These are phyloP conservation scores for Cerceris ruficornis DNA, from an alignment of 2,888 invertebrate genomes.

Conservation along the genomic window DNA sequence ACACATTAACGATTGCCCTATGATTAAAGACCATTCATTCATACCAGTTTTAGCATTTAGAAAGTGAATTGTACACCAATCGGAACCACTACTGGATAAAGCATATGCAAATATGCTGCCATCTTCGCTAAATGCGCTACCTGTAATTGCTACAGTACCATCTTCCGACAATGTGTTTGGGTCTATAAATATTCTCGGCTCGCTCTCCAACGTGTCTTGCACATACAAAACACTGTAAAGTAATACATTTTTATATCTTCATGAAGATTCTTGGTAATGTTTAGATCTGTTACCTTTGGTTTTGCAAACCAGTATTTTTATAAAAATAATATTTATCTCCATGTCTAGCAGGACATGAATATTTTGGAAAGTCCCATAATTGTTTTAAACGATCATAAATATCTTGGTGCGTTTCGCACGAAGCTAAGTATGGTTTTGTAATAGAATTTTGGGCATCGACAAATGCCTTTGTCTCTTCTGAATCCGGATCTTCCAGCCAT, in stretches of 20 bases:
- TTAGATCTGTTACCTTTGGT: conserved; percentile 90
- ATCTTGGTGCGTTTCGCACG: conserved; percentile 88
- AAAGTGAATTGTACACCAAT: conserved; percentile 96
- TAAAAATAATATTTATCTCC: conserved; percentile 95
- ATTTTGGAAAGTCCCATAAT: conserved; percentile 98
- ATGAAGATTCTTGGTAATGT: neutral
- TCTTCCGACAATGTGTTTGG: conserved; percentile 96
- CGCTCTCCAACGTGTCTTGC: conserved; percentile 89
- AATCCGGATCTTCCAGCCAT: conserved; percentile 98
- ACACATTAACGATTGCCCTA: neutral
- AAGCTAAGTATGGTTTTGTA: conserved; percentile 92
- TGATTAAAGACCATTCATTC: neutral
- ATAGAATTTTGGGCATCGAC: conserved; percentile 95
- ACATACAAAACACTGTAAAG: conserved; percentile 92
- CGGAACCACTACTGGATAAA: conserved; percentile 95
- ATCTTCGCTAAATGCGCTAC: conserved; percentile 93
- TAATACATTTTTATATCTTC: neutral
- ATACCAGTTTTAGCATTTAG: conserved; percentile 88
- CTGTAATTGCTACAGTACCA: conserved; percentile 92
- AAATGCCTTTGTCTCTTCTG: conserved; percentile 94
- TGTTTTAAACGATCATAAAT: conserved; percentile 92
- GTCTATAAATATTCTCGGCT: conserved; percentile 95
- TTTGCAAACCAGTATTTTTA: conserved; percentile 97
- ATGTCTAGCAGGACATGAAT: conserved; percentile 91
- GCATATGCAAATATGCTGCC: conserved; percentile 95